phyloP scores from a whole-genome alignment of 2,888 invertebrate genomes.

The Limnephilus auricula region DNA sequence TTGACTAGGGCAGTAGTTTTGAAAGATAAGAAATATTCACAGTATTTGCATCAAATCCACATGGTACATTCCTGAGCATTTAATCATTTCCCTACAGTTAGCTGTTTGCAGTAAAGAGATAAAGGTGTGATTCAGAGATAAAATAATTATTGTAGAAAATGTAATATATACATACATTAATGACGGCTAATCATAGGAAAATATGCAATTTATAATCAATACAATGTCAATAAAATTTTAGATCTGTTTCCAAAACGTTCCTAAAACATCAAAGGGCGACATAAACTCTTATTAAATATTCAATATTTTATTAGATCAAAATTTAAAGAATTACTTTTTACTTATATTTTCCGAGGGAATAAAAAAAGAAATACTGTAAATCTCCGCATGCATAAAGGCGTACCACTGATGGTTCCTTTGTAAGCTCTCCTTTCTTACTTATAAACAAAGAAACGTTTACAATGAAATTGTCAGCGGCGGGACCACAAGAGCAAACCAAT shows the following conservation, averaged over 20 bases:
- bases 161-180: not conserved
- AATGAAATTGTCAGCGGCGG: not conserved
- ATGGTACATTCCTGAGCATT: not conserved
- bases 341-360: conserved; percentile 3
- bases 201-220: not conserved
- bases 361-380: not conserved
- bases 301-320: conserved; percentile 26
- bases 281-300: conserved; percentile 18
- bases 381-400: not conserved
- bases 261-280: conserved; percentile 22
- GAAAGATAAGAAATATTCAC: not conserved
- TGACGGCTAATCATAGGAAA: not conserved
- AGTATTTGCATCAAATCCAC: not conserved
- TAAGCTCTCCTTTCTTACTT: not conserved
- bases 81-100: not conserved
- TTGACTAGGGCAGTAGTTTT: not conserved
- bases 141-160: not conserved
- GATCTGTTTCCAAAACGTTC: conserved; percentile 4
- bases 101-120: not conserved
- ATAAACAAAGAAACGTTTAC: not conserved
- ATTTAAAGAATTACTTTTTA: conserved; percentile 14
- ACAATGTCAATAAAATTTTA: not conserved
- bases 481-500: not conserved
- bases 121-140: not conserved
- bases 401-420: not conserved